A percentile compares a stretch with the other conserved stretches of the same genome.
These are phyloP conservation scores for Tachysurus fulvidraco DNA, from an alignment of 2,113 vertebrate species.

Conservation along the genomic window DNA sequence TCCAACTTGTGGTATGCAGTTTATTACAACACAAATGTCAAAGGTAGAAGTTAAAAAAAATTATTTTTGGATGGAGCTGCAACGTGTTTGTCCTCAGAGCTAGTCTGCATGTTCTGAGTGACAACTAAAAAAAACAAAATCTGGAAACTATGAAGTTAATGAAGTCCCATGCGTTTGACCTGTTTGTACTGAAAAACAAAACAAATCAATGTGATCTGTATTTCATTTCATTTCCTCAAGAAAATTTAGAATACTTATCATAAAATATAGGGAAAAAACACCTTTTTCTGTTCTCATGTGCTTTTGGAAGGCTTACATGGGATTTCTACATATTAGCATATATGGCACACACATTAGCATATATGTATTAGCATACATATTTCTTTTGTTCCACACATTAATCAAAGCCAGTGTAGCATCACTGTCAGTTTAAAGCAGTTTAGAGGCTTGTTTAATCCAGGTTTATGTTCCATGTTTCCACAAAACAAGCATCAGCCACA, in stretches of 20 bases:
- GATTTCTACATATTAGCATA: not conserved
- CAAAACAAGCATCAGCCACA: not conserved
- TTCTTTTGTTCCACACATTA: not conserved
- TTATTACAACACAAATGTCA: slow-evolving; percentile 7
- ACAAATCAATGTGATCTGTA: not conserved
- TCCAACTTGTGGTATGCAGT: not conserved
- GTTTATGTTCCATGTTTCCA: not conserved
- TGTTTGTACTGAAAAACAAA: not conserved
- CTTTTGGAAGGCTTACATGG: not conserved
- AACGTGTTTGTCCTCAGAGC: not conserved
- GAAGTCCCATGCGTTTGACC: not conserved
- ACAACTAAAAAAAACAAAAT: not conserved
- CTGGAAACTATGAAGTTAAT: not conserved
- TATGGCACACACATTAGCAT: no score
- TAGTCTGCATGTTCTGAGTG: not conserved
- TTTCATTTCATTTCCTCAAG: not conserved
- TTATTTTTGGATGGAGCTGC: not conserved
- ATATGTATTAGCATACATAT: no score
- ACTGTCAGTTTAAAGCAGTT: no score
- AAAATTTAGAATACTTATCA: not conserved
- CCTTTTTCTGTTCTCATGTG: not conserved
- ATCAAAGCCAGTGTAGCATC: no score
- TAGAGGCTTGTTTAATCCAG: not conserved
- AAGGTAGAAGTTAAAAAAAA: slow-evolving; percentile 3
- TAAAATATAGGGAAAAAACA: not conserved